Conservation (phyloP, 2,797 vertebrate genomes). For the Syndactyla subalaris region DNA sequence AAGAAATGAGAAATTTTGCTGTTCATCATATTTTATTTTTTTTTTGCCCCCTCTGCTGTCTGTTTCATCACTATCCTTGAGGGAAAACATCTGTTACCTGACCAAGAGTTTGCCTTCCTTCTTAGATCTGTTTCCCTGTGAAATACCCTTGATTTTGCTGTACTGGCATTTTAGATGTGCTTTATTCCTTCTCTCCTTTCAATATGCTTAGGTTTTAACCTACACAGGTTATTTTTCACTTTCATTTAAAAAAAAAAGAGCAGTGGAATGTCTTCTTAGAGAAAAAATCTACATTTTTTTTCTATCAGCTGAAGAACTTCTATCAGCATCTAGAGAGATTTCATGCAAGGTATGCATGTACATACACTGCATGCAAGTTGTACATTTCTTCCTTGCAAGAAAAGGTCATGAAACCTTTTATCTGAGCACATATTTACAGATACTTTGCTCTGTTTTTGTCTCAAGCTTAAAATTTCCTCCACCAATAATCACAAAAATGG, state of each 20-base stretch:
- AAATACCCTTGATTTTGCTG: constrained; percentile 15
- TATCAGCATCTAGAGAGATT: not conserved
- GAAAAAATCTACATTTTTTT: not conserved
- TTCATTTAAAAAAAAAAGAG: not conserved
- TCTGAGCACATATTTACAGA: not conserved
- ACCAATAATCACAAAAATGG: not conserved
- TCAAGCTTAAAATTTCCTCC: not conserved
- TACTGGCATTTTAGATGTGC: not conserved
- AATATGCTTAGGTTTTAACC: not conserved
- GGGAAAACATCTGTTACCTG: constrained; percentile 54
- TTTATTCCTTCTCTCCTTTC: constrained; percentile 7
- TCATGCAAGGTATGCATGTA: not conserved
- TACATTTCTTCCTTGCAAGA: not conserved
- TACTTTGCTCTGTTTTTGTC: not conserved
- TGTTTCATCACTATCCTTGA: constrained; percentile 1
- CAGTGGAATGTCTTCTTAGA: not conserved
- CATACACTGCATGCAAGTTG: not conserved
- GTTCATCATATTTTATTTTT: not conserved
- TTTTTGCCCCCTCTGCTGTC: not conserved
- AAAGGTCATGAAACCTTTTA: not conserved
- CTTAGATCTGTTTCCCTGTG: constrained; percentile 7
- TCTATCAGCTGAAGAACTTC: not conserved
- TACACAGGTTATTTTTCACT: not conserved
- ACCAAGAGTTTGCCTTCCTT: not conserved
- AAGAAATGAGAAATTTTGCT: not conserved